Evolutionary conservation across 1,140 invertebrate genomes (phyloP), one percentile per base, ranked within the genome.

Genomic region (Pseudomyrmex pallidus): DNA sequence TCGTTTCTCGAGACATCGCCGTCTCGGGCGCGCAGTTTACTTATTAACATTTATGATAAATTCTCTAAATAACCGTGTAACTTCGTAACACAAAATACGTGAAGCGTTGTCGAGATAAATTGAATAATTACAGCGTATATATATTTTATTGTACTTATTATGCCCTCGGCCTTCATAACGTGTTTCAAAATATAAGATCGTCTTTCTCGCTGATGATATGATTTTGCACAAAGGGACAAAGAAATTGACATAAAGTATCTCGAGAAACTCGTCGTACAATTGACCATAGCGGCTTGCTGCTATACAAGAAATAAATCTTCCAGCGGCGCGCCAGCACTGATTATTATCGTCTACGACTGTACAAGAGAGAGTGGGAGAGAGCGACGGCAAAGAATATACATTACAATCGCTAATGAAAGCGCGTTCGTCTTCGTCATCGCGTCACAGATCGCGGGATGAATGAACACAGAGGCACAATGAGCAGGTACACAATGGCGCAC

Each of bases 401-500:
- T 63, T 52, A 78, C 54, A 66, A 77, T 85, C 72, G 76, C 59
- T 87, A 87, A 74, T 74, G 80, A 83, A 74, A 74, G 52, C 84
- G 57, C 44, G 59, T 50, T 70, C 74, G 82, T 87, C 85, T 88
- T 87, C 86, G 59, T 80, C 85, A 70, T 57, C 50, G 66, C 56
- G 63, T 62, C 73, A 54, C 72, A 59, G 82, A 72, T 57, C 20
- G 54, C 46, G 54, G 72, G 67, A 52, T 25, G 67, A 68, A 56
- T 52, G 22, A 48, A 74, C 64, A 83, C 67, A 86, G 59, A 61
- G 57, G 54, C 70, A 88, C 86, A 88, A 88, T 88, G 44, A 83
- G 56, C 86, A 85, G 77, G 77, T 70, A 84, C 48, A 88, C 85
- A 87, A 88, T 88, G 83, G 87, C 57, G 50, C 61, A 78, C 85